Base-by-base conservation (phyloP, 2,113 vertebrate genomes). In the Zeus faber region DNA sequence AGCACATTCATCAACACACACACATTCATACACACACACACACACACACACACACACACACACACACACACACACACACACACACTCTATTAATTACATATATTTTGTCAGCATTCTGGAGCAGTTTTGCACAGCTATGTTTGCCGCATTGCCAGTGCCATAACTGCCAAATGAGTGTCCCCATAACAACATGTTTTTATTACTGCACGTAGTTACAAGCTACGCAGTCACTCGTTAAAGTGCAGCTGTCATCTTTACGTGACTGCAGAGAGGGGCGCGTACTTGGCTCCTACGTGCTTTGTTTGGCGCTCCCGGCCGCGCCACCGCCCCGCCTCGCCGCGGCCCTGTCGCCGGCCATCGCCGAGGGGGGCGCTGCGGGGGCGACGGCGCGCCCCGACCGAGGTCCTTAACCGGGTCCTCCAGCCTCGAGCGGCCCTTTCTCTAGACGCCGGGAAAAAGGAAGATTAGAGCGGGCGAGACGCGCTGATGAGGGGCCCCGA, bases 201-300 rank as follows among this genome's bases (percentile, higher is more conserved):
- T 55, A 54, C 56, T 61, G 48, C 64, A 56, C 11, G 65, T 54
- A 0, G 50, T 76, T 53, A 81, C 50, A 43, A 49, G 69, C 74
- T 35, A 54, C 65, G 71, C 54, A 49, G 58, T 51, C 41, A 76
- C 62, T 58, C 59, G 68, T 79, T 62, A 77, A 85, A 82, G 58
- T 35, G 55, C 80, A 76, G 74, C 78, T 81, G 70, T 85, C 70
- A 76, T 70, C 84, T 85, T 84, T 78, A 84, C 77, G 60, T 45
- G 56, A 43, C 40, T 25, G 37, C 41, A 65, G 65, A 64, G 53
- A 49, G 2, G 26, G 17, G 56, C 54, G 62, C 70, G 63, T 76
- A 60, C 33, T 27, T 11, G 5, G 23, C 23, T 76, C 74, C 79
- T 77, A 76, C 50, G 56, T 64, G 17, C 35, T 31, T 59, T 53